Base-by-base conservation (phyloP, 2,888 invertebrate genomes). In the Dinocampus coccinellae region DNA sequence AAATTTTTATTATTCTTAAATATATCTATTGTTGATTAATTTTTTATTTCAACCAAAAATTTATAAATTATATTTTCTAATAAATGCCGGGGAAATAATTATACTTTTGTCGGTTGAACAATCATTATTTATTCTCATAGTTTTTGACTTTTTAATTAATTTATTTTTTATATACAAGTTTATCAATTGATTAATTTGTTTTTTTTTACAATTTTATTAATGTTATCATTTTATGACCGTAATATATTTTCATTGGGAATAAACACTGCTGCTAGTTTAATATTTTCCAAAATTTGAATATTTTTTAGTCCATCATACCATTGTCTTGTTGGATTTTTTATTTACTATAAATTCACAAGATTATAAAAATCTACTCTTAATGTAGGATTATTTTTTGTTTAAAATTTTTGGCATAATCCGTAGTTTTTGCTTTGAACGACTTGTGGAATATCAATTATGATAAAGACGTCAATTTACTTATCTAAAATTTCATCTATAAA, bases 381-480 rank as follows among this genome's bases (percentile, higher is more conserved):
- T 13, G 9, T 64, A 1, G 67, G 58, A 29, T 16, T 53, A 39
- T 4, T 76, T 70, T 11, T 61, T 58, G 6, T 66, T 71, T 6
- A 36, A 84, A 76, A 76, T 80, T 74, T 34, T 82, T 76, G 0
- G 80, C 80, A 69, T 82, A 82, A 26, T 9, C 79, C 75, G 24
- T 82, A 83, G 33, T 83, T 83, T 22, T 71, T 75, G 47, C 84
- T 83, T 65, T 83, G 83, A 29, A 84, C 69, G 34, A 84, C 78
- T 42, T 73, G 73, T 3, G 84, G 84, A 9, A 78, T 79, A 22
- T 84, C 84, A 60, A 84, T 82, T 13, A 81, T 84, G 22, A 80
- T 76, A 13, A 84, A 73, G 29, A 81, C 73, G 4, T 83, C 80
- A 33, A 82, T 73, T 1, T 84, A 76, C 55, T 83, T 77, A 2